These are phyloP conservation scores for Rhamnusium bicolor DNA, from an alignment of 2,888 invertebrate species.

Conservation along the genomic window DNA sequence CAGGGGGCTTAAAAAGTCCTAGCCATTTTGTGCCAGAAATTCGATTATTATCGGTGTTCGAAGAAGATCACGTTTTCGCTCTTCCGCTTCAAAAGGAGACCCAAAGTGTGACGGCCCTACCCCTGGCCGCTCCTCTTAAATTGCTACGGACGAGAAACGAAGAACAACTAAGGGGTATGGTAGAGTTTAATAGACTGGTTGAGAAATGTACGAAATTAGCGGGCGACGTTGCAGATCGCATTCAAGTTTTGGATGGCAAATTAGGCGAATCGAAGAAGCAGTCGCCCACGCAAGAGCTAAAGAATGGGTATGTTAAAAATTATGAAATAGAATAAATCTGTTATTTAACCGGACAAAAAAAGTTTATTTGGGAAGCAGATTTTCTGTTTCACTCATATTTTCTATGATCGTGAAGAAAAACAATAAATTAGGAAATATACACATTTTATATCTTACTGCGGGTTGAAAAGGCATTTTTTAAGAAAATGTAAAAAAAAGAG, in stretches of 20 bases:
- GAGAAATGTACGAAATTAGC: constrained; percentile 84
- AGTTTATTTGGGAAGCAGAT: no score
- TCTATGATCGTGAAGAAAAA: no score
- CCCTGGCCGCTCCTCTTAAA: constrained; percentile 89
- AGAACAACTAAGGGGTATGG: constrained; percentile 79
- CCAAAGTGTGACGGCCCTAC: constrained; percentile 85
- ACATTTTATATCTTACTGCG: no score
- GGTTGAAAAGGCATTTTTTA: no score
- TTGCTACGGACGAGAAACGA: constrained; percentile 88
- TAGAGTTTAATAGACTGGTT: constrained; percentile 83
- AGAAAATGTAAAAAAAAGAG: no score
- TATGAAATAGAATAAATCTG: no score
- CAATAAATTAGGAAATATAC: no score
- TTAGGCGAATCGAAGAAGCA: constrained; percentile 76
- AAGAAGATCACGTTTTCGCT: constrained; percentile 90
- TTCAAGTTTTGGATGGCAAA: constrained; percentile 86
- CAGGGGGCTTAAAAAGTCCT: constrained; percentile 85
- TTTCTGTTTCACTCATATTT: no score
- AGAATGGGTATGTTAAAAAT: constrained; percentile 73
- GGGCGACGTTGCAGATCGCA: constrained; percentile 84
- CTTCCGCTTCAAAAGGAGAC: constrained; percentile 87
- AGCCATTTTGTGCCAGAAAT: constrained; percentile 89
- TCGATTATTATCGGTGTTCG: constrained; percentile 83
- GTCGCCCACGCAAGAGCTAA: constrained; percentile 70
- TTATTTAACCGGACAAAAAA: no score